Evolutionary conservation across 1,140 invertebrate species (phyloP).

Genomic region (Gryllus bimaculatus): DNA sequence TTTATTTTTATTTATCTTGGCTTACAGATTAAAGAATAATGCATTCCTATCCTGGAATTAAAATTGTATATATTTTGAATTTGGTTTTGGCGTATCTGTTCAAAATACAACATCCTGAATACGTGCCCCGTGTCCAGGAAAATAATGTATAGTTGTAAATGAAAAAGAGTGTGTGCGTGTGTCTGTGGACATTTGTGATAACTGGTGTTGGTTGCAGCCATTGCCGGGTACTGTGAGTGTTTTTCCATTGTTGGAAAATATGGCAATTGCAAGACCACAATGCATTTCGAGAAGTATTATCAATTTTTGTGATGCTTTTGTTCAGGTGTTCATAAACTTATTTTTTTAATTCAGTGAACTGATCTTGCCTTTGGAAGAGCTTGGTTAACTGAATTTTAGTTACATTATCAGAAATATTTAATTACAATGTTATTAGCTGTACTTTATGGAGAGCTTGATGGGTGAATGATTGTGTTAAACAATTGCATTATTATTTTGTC

Average conservation of each 20-base stretch:
- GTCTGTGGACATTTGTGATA: background rate
- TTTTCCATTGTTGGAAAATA: background rate
- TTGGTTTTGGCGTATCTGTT: background rate
- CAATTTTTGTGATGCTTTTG: background rate
- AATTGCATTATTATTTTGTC: background rate
- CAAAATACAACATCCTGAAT: background rate
- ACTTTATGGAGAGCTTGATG: background rate
- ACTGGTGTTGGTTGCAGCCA: background rate
- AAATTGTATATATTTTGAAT: background rate
- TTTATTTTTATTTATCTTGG: background rate
- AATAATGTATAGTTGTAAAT: background rate
- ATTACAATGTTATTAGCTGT: background rate
- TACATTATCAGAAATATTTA: background rate
- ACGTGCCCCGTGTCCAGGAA: background rate
- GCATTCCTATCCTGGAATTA: background rate
- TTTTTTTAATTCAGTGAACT: background rate
- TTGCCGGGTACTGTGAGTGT: background rate
- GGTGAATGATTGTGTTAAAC: background rate
- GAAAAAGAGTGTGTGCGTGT: background rate
- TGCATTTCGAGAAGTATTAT: slow-evolving; percentile 1
- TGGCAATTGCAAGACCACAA: background rate
- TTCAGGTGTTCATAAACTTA: background rate
- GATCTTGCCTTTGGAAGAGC: background rate
- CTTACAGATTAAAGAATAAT: background rate
- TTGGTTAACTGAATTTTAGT: background rate